phyloP scores from a whole-genome alignment of 2,113 vertebrate species.

The Protobothrops flavoviridis region DNA sequence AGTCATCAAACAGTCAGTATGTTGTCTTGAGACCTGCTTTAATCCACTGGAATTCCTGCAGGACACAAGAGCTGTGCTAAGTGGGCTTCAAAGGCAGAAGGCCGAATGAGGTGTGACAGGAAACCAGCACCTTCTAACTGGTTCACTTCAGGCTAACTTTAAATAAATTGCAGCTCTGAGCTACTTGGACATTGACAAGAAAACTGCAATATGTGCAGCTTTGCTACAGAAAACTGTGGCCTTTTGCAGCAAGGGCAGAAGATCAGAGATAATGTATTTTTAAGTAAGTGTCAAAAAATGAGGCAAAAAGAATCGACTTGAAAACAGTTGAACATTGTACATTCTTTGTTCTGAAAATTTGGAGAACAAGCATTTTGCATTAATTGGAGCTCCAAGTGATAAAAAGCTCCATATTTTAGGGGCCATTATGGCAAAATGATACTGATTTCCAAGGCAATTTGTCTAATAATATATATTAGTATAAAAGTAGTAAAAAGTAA shows the following conservation, averaged over 20 bases:
- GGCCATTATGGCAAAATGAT: background rate
- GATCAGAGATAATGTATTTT: conserved; percentile 27
- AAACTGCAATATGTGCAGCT: conserved; percentile 50
- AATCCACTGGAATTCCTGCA: conserved; percentile 49
- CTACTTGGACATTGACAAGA: conserved; percentile 51
- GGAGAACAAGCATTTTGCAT: background rate
- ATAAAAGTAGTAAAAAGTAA: background rate
- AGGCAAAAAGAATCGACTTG: conserved; percentile 27
- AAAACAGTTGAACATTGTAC: background rate
- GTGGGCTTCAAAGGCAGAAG: conserved; percentile 62
- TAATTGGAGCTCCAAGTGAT: background rate
- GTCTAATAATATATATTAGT: background rate
- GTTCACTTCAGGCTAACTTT: conserved; percentile 67
- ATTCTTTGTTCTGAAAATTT: background rate
- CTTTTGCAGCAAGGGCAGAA: conserved; percentile 33
- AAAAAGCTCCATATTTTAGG: background rate
- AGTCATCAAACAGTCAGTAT: conserved; percentile 40
- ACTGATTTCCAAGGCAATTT: background rate
- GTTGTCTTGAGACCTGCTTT: conserved; percentile 41
- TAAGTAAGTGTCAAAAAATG: conserved; percentile 22
- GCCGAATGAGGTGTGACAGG: conserved; percentile 60
- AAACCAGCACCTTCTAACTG: conserved; percentile 65
- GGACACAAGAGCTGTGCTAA: conserved; percentile 50
- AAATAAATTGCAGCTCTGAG: conserved; percentile 61
- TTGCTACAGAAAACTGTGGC: conserved; percentile 48